phyloP scores from a whole-genome alignment of 2,888 invertebrate species.

The Lissonota sp. region DNA sequence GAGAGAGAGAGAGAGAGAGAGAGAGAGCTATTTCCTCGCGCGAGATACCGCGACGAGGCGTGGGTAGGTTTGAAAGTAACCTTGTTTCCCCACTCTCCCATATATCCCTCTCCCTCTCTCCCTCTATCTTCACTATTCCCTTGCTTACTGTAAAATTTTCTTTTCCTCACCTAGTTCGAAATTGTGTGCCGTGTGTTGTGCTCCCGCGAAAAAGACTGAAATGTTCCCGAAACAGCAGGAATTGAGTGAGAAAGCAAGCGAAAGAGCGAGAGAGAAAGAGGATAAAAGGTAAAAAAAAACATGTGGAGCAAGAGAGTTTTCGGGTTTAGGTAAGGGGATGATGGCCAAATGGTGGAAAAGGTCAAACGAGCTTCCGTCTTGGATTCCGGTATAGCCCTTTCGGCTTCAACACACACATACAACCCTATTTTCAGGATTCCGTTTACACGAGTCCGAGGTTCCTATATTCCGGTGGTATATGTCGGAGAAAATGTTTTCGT shows the following conservation, averaged over 20 bases:
- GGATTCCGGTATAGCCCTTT: slow-evolving; percentile 39
- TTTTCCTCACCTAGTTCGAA: slow-evolving; percentile 45
- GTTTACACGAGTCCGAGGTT: slow-evolving; percentile 24
- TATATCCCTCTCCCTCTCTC: neutral
- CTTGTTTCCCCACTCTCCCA: slow-evolving; percentile 49
- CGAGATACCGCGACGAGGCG: slow-evolving; percentile 17
- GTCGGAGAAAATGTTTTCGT: slow-evolving; percentile 9
- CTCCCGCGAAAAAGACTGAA: neutral
- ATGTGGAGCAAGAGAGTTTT: neutral
- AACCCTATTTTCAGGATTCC: slow-evolving; percentile 39
- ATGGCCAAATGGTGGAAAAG: slow-evolving; percentile 9
- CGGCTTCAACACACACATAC: neutral
- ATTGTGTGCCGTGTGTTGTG: slow-evolving; percentile 40
- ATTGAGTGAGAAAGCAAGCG: slow-evolving; percentile 3
- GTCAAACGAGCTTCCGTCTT: slow-evolving; percentile 44
- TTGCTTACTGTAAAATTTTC: slow-evolving; percentile 60
- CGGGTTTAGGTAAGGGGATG: neutral
- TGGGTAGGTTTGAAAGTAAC: slow-evolving; percentile 55
- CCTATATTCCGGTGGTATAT: neutral
- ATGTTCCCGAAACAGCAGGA: slow-evolving; percentile 37
- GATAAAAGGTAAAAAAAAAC: neutral
- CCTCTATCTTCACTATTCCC: slow-evolving; percentile 51
- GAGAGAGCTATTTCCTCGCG: neutral
- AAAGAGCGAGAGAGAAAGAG: neutral
- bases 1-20: neutral